A percentile compares a stretch with the other conserved stretches of the same genome.
phyloP scores from a whole-genome alignment of 2,113 vertebrate species.

The Bungarus multicinctus region DNA sequence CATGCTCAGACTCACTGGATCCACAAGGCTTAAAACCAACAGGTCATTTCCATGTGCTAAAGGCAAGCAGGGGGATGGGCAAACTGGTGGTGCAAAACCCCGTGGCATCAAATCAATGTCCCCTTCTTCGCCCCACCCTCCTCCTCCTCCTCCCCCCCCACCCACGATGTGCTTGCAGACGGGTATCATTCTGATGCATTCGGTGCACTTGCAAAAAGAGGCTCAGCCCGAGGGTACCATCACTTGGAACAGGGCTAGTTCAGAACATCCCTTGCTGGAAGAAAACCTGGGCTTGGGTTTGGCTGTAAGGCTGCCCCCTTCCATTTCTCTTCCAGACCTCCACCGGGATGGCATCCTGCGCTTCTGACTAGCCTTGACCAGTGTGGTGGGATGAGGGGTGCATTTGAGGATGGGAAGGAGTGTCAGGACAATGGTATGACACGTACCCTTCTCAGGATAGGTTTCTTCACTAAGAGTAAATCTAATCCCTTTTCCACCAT shows the following conservation, averaged over 20 bases:
- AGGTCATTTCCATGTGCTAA: conserved; percentile 49
- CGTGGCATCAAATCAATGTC: neutral
- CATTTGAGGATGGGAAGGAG: conserved; percentile 27
- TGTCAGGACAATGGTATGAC: conserved; percentile 47
- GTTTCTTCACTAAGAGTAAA: conserved; percentile 99
- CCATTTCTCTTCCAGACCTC: neutral
- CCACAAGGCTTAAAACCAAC: neutral
- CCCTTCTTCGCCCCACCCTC: neutral
- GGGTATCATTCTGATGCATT: conserved; percentile 44
- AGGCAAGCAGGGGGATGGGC: conserved; percentile 38
- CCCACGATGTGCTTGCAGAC: neutral
- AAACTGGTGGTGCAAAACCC: neutral
- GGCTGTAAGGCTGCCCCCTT: neutral
- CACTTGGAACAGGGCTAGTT: conserved; percentile 63
- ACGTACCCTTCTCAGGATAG: conserved; percentile 99
- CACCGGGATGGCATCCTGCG: conserved; percentile 35
- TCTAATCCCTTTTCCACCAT: conserved; percentile 97
- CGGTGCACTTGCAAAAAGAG: conserved; percentile 56
- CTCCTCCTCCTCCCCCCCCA: neutral
- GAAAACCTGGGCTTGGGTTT: neutral
- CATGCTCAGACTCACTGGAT: conserved; percentile 73
- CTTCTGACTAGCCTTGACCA: conserved; percentile 68
- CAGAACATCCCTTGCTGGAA: conserved; percentile 51
- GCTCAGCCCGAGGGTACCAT: conserved; percentile 21
- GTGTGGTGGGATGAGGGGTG: conserved; percentile 36